A percentile compares a stretch with the other conserved stretches of the same genome.
Conservation (phyloP, 2,797 vertebrate genomes). For the Danio jaintianensis region DNA sequence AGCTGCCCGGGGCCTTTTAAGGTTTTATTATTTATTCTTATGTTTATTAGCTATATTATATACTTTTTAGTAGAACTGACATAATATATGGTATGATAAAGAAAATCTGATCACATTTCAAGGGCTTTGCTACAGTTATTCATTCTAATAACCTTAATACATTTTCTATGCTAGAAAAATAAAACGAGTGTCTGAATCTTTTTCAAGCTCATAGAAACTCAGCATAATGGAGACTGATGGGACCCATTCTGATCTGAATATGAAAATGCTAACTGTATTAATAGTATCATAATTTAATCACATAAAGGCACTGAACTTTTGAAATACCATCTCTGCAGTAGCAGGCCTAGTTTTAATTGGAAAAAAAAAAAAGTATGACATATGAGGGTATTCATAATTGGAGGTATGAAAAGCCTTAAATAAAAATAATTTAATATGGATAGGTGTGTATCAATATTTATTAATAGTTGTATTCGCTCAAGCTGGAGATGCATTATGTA, state of each 20-base stretch:
- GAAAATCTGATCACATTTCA: background rate
- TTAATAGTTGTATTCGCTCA: no score
- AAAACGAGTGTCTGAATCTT: conserved; percentile 17
- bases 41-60: conserved; percentile 11
- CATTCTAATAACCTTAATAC: conserved; percentile 19
- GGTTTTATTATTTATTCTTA: background rate
- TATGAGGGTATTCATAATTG: background rate
- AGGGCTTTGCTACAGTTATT: background rate
- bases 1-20: background rate
- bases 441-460: no score
- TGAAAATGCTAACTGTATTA: conserved; percentile 54
- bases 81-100: background rate
- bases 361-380: conserved; percentile 34
- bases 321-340: conserved; percentile 30
- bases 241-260: conserved; percentile 28
- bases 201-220: conserved; percentile 26
- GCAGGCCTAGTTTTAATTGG: conserved; percentile 14
- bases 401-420: no score
- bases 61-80: background rate
- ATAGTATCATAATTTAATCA: conserved; percentile 47
- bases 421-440: no score
- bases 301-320: conserved; percentile 53
- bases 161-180: background rate
- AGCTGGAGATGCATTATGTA: no score
- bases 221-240: conserved; percentile 49